A percentile compares a stretch with the other conserved stretches of the same genome.
phyloP scores from a whole-genome alignment of 2,797 vertebrate genomes.

The Scolopax rusticola region DNA sequence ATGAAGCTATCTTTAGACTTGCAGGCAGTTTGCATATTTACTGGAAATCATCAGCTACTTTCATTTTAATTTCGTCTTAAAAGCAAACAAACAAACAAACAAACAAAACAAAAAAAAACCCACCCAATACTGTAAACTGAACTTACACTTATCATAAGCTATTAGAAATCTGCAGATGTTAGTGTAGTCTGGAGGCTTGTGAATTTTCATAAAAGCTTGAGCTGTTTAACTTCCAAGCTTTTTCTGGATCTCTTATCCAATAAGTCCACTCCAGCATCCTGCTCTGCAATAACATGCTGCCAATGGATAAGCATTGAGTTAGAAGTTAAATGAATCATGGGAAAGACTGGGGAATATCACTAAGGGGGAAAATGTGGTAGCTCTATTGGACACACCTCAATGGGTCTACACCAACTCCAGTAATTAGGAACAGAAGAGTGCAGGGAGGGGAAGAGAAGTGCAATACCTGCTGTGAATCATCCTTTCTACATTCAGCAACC shows the following conservation, averaged over 20 bases:
- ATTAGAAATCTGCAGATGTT: background rate
- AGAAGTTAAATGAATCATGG: background rate
- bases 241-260: background rate
- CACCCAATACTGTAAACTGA: background rate
- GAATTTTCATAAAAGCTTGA: background rate
- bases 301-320: background rate
- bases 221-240: background rate
- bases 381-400: background rate
- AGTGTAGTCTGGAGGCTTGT: background rate
- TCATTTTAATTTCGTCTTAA: background rate
- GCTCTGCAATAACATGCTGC: background rate
- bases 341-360: background rate
- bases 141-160: background rate
- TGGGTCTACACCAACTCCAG: accelerated
- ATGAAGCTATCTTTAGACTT: background rate
- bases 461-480: background rate
- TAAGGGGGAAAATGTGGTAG: background rate
- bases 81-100: background rate
- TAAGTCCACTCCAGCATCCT: background rate
- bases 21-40: background rate
- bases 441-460: background rate
- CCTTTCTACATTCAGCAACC: background rate
- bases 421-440: background rate
- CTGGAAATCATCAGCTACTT: background rate
- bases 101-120: too few species aligned